phyloP scores from a whole-genome alignment of 30 jellyfish, hydroid and myxozoan species.

The Cassiopea andromeda region DNA sequence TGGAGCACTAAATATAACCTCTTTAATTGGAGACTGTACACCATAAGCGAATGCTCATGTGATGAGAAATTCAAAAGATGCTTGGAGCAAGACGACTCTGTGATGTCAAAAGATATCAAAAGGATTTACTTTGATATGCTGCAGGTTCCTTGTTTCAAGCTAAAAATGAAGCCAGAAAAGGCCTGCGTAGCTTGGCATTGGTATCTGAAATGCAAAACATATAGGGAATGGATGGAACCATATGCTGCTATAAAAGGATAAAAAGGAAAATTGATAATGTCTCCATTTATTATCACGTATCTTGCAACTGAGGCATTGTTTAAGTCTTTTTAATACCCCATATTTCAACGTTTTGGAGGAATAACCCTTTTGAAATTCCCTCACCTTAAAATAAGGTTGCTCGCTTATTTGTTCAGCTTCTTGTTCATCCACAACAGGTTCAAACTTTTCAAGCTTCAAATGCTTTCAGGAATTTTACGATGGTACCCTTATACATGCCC shows the following conservation, averaged over 20 bases:
- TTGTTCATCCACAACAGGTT: too few relatives aligned
- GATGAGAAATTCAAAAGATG: constrained; percentile 76
- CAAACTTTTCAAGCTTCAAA: too few relatives aligned
- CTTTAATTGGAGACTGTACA: constrained; percentile 91
- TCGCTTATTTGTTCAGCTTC: too few relatives aligned
- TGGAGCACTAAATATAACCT: constrained; percentile 74
- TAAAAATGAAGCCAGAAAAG: constrained; percentile 48
- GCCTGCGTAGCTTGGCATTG: constrained; percentile 85
- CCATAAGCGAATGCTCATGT: constrained; percentile 87
- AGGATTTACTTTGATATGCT: constrained; percentile 78
- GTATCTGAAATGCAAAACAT: constrained; percentile 80
- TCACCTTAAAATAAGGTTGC: too few relatives aligned
- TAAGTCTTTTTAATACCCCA: too few relatives aligned
- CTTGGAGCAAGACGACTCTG: constrained; percentile 61
- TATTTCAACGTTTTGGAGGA: too few relatives aligned
- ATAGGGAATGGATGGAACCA: constrained; percentile 46
- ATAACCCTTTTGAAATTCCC: too few relatives aligned
- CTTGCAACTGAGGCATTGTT: too few relatives aligned
- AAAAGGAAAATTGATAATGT: background rate
- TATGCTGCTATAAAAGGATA: constrained; percentile 61
- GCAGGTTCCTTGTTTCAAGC: constrained; percentile 85
- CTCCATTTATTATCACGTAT: background rate
- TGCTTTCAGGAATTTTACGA: too few relatives aligned
- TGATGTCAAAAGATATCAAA: constrained; percentile 67
- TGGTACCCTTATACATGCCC: too few relatives aligned